Conservation (phyloP, 2,888 invertebrate genomes). For the Lasioglossum morio region DNA sequence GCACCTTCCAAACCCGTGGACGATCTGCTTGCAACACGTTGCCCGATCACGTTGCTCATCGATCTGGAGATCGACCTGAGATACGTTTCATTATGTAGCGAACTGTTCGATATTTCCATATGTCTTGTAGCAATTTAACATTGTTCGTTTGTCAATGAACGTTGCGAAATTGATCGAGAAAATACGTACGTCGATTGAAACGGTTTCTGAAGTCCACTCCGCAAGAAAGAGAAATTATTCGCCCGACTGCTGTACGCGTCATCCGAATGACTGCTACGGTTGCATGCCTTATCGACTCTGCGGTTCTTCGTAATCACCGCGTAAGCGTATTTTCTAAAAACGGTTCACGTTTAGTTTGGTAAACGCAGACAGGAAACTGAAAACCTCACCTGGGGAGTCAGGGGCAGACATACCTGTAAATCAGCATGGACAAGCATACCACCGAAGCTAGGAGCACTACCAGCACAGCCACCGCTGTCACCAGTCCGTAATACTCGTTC, state of each 20-base stretch:
- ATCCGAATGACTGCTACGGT: conserved; percentile 81
- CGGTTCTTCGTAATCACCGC: conserved; percentile 88
- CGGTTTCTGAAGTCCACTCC: conserved; percentile 83
- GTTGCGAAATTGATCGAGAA: background rate
- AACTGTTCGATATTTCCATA: background rate
- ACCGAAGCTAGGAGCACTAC: conserved; percentile 91
- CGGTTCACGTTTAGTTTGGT: conserved; percentile 10
- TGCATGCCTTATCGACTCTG: conserved; percentile 77
- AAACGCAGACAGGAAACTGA: background rate
- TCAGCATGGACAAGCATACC: conserved; percentile 90
- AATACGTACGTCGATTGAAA: conserved; percentile 80
- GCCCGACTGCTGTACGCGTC: conserved; percentile 77
- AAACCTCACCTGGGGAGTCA: no score
- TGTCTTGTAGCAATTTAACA: background rate
- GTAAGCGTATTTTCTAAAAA: conserved; percentile 88
- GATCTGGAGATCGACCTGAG: conserved; percentile 78
- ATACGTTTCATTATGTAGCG: background rate
- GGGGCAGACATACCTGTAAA: conserved; percentile 88
- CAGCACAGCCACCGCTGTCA: conserved; percentile 91
- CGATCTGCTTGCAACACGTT: conserved; percentile 77
- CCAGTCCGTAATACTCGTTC: conserved; percentile 93
- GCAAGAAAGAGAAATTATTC: conserved; percentile 84
- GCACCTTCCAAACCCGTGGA: conserved; percentile 85
- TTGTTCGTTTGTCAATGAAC: background rate
- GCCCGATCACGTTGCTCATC: conserved; percentile 79